Evolutionary conservation across 2,888 invertebrate genomes (phyloP), one percentile per base, ranked within the genome.

Genomic region (Hecatera dysodea): DNA sequence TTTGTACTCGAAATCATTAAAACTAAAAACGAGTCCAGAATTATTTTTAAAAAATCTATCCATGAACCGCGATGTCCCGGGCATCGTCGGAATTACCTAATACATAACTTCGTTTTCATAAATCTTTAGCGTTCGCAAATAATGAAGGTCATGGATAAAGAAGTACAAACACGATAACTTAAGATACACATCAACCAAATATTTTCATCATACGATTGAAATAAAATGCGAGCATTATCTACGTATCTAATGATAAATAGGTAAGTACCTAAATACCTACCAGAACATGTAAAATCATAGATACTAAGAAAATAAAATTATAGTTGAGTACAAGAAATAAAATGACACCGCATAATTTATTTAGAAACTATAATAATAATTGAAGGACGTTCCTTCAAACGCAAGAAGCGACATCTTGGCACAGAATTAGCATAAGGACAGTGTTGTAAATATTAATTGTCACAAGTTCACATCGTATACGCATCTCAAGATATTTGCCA

Each of bases 81-180:
- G 3, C 60, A 39, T 71, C 60, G 52, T 61, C 55, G 24, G n/a
- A 42, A 39, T 29, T 53, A 59, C 27, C 33, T 44, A 64, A n/a
- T n/a, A n/a, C n/a, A 8, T 69, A 29, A 53, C 42, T 52, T 56
- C 36, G 42, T 1, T 15, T 53, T 59, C 24, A 7, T 19, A 24
- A 36, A 24, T 68, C 50, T 50, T 33, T 53, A 44, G 1, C 19
- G 12, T 39, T 67, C 56, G 46, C 22, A 53, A 46, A 27, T 46
- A 56, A 27, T 44, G 48, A 78, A 74, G 69, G 77, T 53, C 79
- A 19, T 39, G 65, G 78, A 67, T 81, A 64, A 64, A 55, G 42
- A 42, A n/a, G 42, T 29, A 74, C 62, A 63, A 62, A 39, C 71
- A 60, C 33, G 42, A 76, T 72, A 65, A 39, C 27, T 19, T 22